Percentiles rank a stretch among this genome's conserved stretches.
Evolutionary conservation across 2,113 vertebrate genomes (phyloP).

Genomic region (Triplophysa dalaica): DNA sequence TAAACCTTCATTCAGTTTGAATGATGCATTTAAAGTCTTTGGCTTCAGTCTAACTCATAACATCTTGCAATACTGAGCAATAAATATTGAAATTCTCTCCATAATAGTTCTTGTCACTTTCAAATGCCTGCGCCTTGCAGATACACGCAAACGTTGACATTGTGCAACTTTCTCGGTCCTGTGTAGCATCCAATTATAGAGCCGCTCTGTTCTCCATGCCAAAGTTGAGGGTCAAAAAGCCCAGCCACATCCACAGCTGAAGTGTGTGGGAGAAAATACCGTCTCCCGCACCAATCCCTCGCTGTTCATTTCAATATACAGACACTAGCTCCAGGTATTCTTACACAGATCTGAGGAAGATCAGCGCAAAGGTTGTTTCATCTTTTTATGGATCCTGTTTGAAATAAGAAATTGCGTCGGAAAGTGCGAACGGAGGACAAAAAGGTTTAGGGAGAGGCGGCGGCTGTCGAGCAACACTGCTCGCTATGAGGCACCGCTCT

Average conservation of each 20-base stretch:
- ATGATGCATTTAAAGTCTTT: neutral
- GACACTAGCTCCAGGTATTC: constrained; percentile 69
- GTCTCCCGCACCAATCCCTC: constrained; percentile 63
- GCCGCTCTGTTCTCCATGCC: constrained; percentile 64
- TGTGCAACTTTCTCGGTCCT: constrained; percentile 7
- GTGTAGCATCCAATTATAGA: constrained; percentile 67
- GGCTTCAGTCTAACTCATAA: neutral
- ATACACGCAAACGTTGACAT: constrained; percentile 1
- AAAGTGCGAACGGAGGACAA: constrained; percentile 58
- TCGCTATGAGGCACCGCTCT: constrained; percentile 65
- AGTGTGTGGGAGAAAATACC: constrained; percentile 70
- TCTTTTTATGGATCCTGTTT: constrained; percentile 72
- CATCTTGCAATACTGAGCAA: neutral
- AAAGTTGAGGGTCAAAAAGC: constrained; percentile 65
- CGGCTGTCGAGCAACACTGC: constrained; percentile 55
- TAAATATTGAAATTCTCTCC: neutral
- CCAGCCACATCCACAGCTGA: constrained; percentile 63
- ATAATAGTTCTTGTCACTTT: constrained; percentile 1
- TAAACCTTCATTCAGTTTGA: neutral
- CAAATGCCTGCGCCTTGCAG: neutral
- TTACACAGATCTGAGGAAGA: constrained; percentile 68
- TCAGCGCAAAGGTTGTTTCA: constrained; percentile 74
- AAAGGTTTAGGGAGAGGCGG: constrained; percentile 41
- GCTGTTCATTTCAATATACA: constrained; percentile 63
- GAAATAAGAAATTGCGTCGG: constrained; percentile 71